phyloP scores from a whole-genome alignment of 2,888 invertebrate genomes.

The Nomada hirtipes region DNA sequence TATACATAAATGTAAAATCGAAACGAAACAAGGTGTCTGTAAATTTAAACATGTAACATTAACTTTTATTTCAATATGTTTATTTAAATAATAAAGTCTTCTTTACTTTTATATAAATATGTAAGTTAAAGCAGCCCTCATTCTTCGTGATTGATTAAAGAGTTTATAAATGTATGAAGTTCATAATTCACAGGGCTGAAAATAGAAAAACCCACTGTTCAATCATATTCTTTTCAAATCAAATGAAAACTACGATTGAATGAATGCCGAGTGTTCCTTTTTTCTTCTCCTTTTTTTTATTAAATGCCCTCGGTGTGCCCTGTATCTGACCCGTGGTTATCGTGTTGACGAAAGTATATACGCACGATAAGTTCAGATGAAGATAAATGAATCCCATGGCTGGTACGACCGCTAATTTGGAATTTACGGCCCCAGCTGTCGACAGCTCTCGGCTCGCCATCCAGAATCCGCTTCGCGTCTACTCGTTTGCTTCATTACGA shows the following conservation, averaged over 20 bases:
- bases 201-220: too few species aligned
- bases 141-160: too few species aligned
- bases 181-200: too few species aligned
- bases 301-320: background rate
- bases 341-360: conserved; percentile 34
- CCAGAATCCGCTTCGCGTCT: conserved; percentile 20
- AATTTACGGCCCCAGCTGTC: conserved; percentile 52
- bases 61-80: too few species aligned
- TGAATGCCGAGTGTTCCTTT: background rate
- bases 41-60: too few species aligned
- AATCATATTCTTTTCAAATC: background rate
- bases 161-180: too few species aligned
- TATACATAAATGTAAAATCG: too few species aligned
- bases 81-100: too few species aligned
- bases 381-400: conserved; percentile 62
- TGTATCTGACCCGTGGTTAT: background rate
- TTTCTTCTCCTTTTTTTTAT: background rate
- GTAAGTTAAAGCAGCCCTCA: too few species aligned
- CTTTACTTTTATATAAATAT: too few species aligned
- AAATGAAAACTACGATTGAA: background rate
- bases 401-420: conserved; percentile 49
- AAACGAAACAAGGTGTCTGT: too few species aligned
- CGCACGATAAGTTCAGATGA: conserved; percentile 54
- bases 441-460: conserved; percentile 13
- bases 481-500: conserved; percentile 47